Evolutionary conservation across 2,113 vertebrate species (phyloP).

Genomic region (Narcine bancroftii): DNA sequence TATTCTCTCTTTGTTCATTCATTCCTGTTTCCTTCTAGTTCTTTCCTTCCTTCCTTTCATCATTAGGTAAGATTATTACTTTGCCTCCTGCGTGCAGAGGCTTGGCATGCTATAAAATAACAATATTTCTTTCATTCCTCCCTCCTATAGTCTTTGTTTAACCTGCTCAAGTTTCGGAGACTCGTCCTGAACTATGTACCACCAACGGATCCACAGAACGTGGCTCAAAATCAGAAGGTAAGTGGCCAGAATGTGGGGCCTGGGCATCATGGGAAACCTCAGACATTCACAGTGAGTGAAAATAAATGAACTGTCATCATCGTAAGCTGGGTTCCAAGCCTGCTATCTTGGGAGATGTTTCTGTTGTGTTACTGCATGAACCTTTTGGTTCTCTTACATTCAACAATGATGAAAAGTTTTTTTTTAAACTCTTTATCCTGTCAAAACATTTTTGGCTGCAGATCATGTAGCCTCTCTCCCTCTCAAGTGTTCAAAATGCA

Average conservation of each 20-base stretch:
- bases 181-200: slow-evolving; percentile 90
- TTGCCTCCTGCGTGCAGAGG: no score
- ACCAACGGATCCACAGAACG: slow-evolving; percentile 75
- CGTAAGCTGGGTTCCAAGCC: no score
- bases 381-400: no score
- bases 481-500: no score
- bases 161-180: slow-evolving; percentile 89
- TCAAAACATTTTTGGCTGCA: neutral
- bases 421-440: neutral
- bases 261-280: no score
- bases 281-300: no score
- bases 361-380: neutral
- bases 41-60: neutral
- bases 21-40: neutral
- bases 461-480: neutral
- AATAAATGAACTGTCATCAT: no score
- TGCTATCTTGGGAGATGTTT: neutral
- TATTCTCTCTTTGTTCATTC: no score
- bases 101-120: neutral
- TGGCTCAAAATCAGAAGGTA: slow-evolving; percentile 95
- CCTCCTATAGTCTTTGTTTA: slow-evolving; percentile 66
- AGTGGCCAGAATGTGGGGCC: slow-evolving; percentile 35
- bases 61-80: neutral
- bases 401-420: neutral
- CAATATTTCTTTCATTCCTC: neutral